Conservation (phyloP, 2,888 invertebrate species). For the Dryobotodes eremita region DNA sequence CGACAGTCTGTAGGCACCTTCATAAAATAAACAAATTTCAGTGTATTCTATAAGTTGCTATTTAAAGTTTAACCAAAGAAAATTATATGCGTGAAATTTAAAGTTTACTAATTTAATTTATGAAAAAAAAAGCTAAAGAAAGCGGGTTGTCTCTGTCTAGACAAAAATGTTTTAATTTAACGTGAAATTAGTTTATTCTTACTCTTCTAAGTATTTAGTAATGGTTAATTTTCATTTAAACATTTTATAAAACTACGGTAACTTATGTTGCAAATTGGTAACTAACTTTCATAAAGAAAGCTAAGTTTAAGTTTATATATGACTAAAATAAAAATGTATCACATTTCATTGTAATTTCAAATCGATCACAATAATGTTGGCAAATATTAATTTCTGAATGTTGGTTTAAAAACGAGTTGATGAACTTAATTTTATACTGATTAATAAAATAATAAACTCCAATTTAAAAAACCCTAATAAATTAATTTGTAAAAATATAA, state of each 20-base stretch:
- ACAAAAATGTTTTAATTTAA: neutral
- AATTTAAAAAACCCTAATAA: slow-evolving; percentile 7
- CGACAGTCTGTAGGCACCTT: neutral
- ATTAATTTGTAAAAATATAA: slow-evolving; percentile 28
- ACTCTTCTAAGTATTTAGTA: neutral
- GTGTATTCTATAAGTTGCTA: neutral
- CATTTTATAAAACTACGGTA: slow-evolving; percentile 22
- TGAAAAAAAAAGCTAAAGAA: neutral
- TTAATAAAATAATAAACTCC: neutral
- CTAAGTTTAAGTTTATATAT: neutral
- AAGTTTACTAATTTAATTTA: neutral
- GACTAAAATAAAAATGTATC: slow-evolving; percentile 30
- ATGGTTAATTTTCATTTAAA: neutral
- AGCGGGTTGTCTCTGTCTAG: neutral
- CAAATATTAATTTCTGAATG: neutral
- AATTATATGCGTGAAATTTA: neutral
- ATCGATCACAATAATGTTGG: slow-evolving; percentile 22
- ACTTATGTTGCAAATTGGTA: slow-evolving; percentile 36
- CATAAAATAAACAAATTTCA: neutral
- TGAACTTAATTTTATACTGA: neutral
- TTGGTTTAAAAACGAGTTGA: neutral
- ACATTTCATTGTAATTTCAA: slow-evolving; percentile 41
- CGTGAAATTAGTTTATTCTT: slow-evolving; percentile 8
- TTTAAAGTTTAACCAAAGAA: neutral
- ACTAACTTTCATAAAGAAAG: slow-evolving; percentile 3